Evolutionary conservation across 2,113 vertebrate genomes (phyloP).

Genomic region (Antennarius striatus): DNA sequence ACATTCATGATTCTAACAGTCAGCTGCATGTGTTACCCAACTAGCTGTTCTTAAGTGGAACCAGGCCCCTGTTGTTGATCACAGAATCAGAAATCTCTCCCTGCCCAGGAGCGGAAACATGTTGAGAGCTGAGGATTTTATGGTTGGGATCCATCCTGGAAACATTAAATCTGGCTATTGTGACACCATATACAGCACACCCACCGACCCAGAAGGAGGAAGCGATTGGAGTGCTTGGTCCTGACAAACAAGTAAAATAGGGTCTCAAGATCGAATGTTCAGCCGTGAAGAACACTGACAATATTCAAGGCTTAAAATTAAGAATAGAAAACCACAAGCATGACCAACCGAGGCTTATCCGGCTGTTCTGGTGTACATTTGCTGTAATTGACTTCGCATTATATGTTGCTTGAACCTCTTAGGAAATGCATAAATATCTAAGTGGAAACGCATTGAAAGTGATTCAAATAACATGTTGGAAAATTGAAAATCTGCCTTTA

Average conservation of each 20-base stretch:
- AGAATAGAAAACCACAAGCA: constrained; percentile 25
- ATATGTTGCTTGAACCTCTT: constrained; percentile 18
- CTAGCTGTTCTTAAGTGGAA: constrained; percentile 65
- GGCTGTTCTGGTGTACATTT: constrained; percentile 18
- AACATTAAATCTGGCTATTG: constrained; percentile 58
- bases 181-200: constrained; percentile 46
- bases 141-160: constrained; percentile 63
- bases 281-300: constrained; percentile 11
- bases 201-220: constrained; percentile 36
- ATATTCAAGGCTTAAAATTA: constrained; percentile 3
- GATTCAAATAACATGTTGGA: constrained; percentile 11
- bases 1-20: constrained; percentile 65
- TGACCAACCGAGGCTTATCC: constrained; percentile 11
- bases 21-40: constrained; percentile 66
- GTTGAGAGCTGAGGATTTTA: constrained; percentile 51
- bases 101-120: constrained; percentile 57
- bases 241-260: constrained; percentile 24
- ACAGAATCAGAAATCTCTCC: constrained; percentile 47
- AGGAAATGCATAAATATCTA: constrained; percentile 21
- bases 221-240: constrained; percentile 18
- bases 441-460: constrained; percentile 25
- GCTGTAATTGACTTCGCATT: constrained; percentile 18
- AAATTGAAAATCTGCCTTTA: constrained; percentile 5
- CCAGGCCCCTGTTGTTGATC: constrained; percentile 57
- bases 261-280: constrained; percentile 15